Evolutionary conservation across 2,113 vertebrate genomes (phyloP).

Genomic region (Gopherus evgoodei): DNA sequence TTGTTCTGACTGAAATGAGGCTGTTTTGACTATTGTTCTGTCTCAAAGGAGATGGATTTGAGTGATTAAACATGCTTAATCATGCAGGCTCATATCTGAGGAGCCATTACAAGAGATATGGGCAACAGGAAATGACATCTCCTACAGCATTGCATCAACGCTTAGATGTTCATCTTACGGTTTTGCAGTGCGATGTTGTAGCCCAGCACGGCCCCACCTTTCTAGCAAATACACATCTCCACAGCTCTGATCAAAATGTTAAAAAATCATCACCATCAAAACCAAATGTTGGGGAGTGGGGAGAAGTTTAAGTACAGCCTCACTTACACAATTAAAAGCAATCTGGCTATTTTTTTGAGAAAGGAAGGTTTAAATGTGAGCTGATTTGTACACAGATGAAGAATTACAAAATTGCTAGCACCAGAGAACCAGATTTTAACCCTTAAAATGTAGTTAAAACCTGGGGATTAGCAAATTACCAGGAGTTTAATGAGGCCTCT

Average conservation of each 20-base stretch:
- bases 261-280: constrained; percentile 1
- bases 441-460: constrained; percentile 67
- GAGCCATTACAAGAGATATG: constrained; percentile 58
- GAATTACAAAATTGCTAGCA: constrained; percentile 54
- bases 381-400: constrained; percentile 35
- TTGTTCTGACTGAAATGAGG: not conserved
- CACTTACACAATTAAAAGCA: not conserved
- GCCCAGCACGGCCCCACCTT: not conserved
- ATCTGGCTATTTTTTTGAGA: constrained; percentile 39
- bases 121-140: constrained; percentile 43
- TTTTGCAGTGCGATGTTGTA: not conserved
- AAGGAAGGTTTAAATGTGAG: not conserved
- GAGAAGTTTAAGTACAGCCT: not conserved
- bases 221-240: not conserved
- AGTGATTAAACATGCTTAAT: constrained; percentile 23
- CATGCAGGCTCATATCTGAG: not conserved
- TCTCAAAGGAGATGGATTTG: constrained; percentile 16
- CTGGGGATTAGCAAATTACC: constrained; percentile 57
- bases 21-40: not conserved
- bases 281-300: too few species aligned
- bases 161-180: not conserved
- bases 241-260: not conserved
- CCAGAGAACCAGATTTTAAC: constrained; percentile 61
- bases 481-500: constrained; percentile 58
- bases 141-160: constrained; percentile 20